A percentile compares a stretch with the other conserved stretches of the same genome.
Evolutionary conservation across 2,113 vertebrate species (phyloP).

Genomic region (Lampris incognitus): DNA sequence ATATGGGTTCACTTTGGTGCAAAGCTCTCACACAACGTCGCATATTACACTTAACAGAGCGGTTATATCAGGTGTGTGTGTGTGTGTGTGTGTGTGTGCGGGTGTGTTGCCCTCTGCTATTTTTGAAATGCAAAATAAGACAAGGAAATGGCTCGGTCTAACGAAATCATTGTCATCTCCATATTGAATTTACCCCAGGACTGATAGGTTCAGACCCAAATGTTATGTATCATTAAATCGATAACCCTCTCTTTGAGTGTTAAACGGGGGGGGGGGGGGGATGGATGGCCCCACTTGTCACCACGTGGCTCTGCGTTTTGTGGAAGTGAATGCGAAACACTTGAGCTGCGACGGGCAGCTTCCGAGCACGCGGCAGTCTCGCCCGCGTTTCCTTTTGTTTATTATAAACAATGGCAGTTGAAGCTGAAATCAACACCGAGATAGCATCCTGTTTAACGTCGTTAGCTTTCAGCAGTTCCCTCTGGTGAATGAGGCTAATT

Average conservation of each 20-base stretch:
- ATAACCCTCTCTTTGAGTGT: slow-evolving; percentile 33
- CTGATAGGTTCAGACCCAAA: slow-evolving; percentile 54
- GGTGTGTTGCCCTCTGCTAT: slow-evolving; percentile 41
- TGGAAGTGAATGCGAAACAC: slow-evolving; percentile 59
- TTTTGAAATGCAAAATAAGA: slow-evolving; percentile 23
- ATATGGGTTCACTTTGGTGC: too few species aligned
- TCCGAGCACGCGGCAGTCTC: slow-evolving; percentile 30
- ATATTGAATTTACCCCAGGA: slow-evolving; percentile 55
- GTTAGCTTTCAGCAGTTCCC: slow-evolving; percentile 72
- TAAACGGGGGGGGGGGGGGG: slow-evolving; percentile 31
- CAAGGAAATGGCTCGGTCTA: slow-evolving; percentile 57
- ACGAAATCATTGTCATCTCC: slow-evolving; percentile 53
- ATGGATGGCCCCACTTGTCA: slow-evolving; percentile 43
- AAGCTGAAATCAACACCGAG: slow-evolving; percentile 63
- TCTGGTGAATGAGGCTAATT: slow-evolving; percentile 67
- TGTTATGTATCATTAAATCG: slow-evolving; percentile 54
- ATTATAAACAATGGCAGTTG: slow-evolving; percentile 69
- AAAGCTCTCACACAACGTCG: too few species aligned
- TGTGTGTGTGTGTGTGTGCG: slow-evolving; percentile 17
- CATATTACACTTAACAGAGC: too few species aligned
- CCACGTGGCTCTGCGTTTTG: slow-evolving; percentile 26
- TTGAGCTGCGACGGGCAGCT: slow-evolving; percentile 33
- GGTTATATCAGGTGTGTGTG: too few species aligned
- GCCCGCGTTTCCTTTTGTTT: slow-evolving; percentile 71
- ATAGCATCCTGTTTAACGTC: slow-evolving; percentile 70